These are phyloP conservation scores for Torymus aiolomorphi DNA, from an alignment of 2,888 invertebrate species.

Conservation along the genomic window DNA sequence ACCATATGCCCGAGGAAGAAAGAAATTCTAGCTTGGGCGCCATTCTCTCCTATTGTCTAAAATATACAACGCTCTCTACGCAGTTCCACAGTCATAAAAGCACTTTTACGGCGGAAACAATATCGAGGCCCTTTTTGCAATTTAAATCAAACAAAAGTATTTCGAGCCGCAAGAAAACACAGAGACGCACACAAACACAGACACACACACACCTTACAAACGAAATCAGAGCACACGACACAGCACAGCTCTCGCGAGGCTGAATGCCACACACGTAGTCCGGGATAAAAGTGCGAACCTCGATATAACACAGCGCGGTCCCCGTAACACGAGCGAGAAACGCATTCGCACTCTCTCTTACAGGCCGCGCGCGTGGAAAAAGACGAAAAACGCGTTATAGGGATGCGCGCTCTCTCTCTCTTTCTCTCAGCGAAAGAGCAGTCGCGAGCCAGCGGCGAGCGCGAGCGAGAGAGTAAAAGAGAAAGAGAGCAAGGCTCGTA, in stretches of 20 bases:
- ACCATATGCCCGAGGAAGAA: too few species aligned
- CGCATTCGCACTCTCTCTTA: background rate
- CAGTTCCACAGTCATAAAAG: background rate
- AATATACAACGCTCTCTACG: too few species aligned
- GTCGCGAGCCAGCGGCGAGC: background rate
- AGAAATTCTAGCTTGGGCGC: too few species aligned
- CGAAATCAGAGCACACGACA: conserved; percentile 7
- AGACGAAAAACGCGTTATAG: conserved; percentile 18
- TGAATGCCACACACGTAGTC: conserved; percentile 33
- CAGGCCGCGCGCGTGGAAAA: background rate
- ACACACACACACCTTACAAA: too few species aligned
- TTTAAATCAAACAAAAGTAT: conserved; percentile 1
- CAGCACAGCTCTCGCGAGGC: background rate
- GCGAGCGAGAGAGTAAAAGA: conserved; percentile 54
- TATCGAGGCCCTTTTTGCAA: background rate
- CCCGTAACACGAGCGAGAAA: conserved; percentile 35
- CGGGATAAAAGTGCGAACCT: conserved; percentile 14
- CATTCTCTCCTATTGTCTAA: too few species aligned
- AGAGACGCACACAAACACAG: background rate
- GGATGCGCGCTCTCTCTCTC: too few species aligned
- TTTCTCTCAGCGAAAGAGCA: conserved; percentile 9
- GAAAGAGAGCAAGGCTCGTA: conserved; percentile 61
- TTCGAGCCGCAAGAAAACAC: background rate
- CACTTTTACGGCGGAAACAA: too few species aligned
- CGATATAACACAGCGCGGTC: background rate